Conservation (phyloP, 2,113 vertebrate genomes). For the Python bivittatus region DNA sequence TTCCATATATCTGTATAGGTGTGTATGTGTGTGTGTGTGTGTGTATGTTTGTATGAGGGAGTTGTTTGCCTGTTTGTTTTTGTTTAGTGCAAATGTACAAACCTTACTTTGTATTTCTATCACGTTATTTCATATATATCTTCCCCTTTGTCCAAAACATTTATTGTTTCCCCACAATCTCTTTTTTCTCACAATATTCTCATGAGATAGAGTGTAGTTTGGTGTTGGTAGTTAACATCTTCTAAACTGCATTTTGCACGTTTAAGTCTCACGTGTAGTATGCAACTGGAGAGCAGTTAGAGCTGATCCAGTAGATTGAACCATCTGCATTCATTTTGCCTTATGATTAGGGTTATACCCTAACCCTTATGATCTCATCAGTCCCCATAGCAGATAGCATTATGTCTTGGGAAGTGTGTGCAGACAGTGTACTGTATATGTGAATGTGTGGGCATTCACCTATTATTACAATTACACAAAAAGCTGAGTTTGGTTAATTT, state of each 20-base stretch:
- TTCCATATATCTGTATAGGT: background rate
- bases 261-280: background rate
- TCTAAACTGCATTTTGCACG: background rate
- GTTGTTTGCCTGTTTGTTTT: background rate
- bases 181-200: background rate
- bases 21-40: background rate
- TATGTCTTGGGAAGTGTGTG: background rate
- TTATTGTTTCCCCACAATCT: background rate
- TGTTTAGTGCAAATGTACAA: background rate
- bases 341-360: too few species aligned
- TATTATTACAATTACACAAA: background rate
- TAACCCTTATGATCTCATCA: too few species aligned
- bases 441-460: background rate
- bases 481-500: background rate
- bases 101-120: background rate
- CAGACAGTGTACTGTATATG: background rate
- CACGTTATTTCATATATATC: background rate
- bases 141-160: background rate
- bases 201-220: background rate
- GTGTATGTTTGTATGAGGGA: background rate
- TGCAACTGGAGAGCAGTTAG: background rate
- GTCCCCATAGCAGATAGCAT: background rate
- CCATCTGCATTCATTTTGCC: background rate
- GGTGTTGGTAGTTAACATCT: background rate
- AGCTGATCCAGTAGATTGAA: background rate